Conservation (phyloP, 2,113 vertebrate genomes). For the Rhegmatorhina hoffmannsi region DNA sequence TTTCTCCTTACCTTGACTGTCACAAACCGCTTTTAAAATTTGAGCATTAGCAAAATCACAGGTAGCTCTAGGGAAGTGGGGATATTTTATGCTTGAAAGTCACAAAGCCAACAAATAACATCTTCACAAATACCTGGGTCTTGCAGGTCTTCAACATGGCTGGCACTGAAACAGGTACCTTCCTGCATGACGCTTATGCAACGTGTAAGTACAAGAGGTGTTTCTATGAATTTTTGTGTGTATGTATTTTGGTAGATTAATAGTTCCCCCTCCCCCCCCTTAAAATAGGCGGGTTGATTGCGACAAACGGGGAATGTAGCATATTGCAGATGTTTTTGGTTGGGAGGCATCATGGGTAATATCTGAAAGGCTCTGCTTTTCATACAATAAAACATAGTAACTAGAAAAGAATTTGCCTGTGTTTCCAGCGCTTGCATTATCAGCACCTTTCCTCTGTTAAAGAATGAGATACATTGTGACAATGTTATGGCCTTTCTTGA, state of each 20-base stretch:
- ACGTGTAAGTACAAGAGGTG: not conserved
- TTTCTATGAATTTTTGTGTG: not conserved
- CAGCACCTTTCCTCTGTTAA: not conserved
- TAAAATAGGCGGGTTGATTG: not conserved
- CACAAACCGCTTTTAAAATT: not conserved
- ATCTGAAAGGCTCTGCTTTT: not conserved
- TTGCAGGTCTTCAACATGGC: constrained; percentile 45
- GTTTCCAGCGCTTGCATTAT: not conserved
- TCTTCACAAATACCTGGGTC: constrained; percentile 27
- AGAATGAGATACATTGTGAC: not conserved
- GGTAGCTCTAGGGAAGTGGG: not conserved
- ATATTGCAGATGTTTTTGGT: constrained; percentile 52
- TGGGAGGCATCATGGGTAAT: constrained; percentile 25
- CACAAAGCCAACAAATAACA: not conserved
- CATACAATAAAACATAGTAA: not conserved
- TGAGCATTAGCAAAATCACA: not conserved
- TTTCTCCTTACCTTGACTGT: not conserved
- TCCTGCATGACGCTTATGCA: not conserved
- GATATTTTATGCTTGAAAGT: not conserved
- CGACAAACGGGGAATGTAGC: not conserved
- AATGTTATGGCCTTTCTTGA: not conserved
- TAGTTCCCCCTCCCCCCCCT: not conserved
- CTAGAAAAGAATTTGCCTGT: not conserved
- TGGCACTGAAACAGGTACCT: not conserved
- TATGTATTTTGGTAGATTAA: not conserved